Base-by-base conservation (phyloP, 2,888 invertebrate species). In the Platyscelio sp. region DNA sequence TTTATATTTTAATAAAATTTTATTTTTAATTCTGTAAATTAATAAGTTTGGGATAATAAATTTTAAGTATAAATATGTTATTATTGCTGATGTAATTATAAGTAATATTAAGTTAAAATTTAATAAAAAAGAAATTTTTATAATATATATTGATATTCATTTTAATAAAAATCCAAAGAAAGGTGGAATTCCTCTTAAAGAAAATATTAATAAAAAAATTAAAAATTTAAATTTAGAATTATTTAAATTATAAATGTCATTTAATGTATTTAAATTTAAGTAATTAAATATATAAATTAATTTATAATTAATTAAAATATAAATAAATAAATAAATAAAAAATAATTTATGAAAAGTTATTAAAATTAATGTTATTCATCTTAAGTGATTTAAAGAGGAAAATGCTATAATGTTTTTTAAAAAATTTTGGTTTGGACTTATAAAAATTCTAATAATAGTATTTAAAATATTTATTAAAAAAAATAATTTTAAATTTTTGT, bases 341-440 rank as follows among this genome's bases (percentile, higher is more conserved):
- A 60, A 70, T 79, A 75, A 63, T 71, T 81, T 63, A 40, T 33
- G 11, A 15, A 63, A 26, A n/a, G 29, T 24, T n/a, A 56, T 40
- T 13, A 15, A 40, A 18, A 63, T 18, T 11, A 61, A n/a, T 90
- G 95, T 60, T 93, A 95, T 94, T 94, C 96, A 96, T 0, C 95
- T 94, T 93, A 96, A 91, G 91, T 96, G 96, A 92, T 95, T 96
- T 94, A 96, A 95, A 0, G 96, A 96, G 0, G 96, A 96, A 91
- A 94, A 96, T 51, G 95, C 93, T 94, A 96, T 92, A 92, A 96
- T 93, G 95, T 95, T 95, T 87, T 95, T 95, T 87, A 95, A 71
- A 0, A 94, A 94, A 0, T 94, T 94, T 94, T 95, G 95, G 83
- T 95, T 95, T 90, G 96, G 87, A 5, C 95, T 95, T 88, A 94